Evolutionary conservation across 2,888 invertebrate genomes (phyloP).

Genomic region (Willowsia nigromaculata): DNA sequence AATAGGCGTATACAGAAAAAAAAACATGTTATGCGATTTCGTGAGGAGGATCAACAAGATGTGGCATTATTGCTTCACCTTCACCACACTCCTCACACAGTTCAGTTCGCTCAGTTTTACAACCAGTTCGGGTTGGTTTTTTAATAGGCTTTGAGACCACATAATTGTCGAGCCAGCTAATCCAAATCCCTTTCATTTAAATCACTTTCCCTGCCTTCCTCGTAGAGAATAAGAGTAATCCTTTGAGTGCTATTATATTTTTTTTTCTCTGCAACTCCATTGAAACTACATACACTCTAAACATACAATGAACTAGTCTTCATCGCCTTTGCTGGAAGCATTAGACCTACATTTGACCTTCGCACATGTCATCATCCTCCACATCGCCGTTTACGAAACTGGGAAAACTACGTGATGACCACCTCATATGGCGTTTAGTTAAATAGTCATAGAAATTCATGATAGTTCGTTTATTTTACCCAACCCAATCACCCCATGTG

Average conservation of each 20-base stretch:
- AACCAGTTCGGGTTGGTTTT: background rate
- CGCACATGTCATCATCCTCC: background rate
- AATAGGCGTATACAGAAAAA: background rate
- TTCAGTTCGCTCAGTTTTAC: background rate
- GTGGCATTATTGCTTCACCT: background rate
- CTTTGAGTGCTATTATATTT: background rate
- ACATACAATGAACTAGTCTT: background rate
- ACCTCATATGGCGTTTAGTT: too few species aligned
- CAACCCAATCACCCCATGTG: too few species aligned
- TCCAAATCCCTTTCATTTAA: background rate
- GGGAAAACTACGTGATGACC: background rate
- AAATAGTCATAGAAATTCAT: too few species aligned
- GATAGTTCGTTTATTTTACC: too few species aligned
- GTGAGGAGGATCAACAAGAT: background rate
- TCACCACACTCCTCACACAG: background rate
- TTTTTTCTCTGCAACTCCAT: background rate
- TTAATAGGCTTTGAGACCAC: background rate
- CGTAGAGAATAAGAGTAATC: background rate
- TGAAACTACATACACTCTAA: background rate
- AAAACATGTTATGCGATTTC: background rate
- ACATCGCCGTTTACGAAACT: background rate
- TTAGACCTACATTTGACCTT: slow-evolving; percentile 19
- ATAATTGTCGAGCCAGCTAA: background rate
- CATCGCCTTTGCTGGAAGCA: too few species aligned
- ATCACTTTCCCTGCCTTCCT: background rate